A percentile compares a stretch with the other conserved stretches of the same genome.
phyloP scores from a whole-genome alignment of 2,113 vertebrate species.

The Phrynosoma platyrhinos region DNA sequence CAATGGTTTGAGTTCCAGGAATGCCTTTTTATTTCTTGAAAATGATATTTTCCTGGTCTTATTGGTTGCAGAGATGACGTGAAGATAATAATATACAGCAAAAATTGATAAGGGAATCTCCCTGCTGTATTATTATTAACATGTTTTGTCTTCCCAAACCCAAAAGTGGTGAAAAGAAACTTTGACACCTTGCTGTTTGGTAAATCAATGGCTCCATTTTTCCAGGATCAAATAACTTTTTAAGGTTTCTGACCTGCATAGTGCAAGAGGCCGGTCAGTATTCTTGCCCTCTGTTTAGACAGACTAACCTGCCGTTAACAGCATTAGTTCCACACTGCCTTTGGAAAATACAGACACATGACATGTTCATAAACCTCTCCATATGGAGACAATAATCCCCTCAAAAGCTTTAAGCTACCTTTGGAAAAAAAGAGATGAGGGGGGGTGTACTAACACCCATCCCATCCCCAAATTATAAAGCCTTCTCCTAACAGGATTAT shows the following conservation, averaged over 20 bases:
- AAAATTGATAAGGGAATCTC: background rate
- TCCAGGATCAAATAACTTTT: slow-evolving; percentile 42
- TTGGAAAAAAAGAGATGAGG: background rate
- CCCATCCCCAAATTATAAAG: background rate
- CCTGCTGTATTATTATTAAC: too few relatives aligned
- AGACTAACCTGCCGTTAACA: slow-evolving; percentile 46
- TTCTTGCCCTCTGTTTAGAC: slow-evolving; percentile 48
- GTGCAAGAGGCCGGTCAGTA: slow-evolving; percentile 40
- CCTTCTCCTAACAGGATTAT: slow-evolving; percentile 37
- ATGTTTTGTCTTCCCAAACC: background rate
- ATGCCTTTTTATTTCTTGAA: background rate
- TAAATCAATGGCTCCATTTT: slow-evolving; percentile 60
- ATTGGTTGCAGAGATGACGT: background rate
- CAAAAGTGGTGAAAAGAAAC: background rate
- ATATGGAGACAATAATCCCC: slow-evolving; percentile 49
- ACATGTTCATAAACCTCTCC: slow-evolving; percentile 40
- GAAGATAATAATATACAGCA: background rate
- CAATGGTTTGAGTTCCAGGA: background rate
- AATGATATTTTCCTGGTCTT: background rate
- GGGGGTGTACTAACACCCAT: background rate
- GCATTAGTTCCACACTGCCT: slow-evolving; percentile 54
- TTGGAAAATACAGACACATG: slow-evolving; percentile 54
- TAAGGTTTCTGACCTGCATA: slow-evolving; percentile 58
- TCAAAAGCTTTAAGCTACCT: slow-evolving; percentile 42
- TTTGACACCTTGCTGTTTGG: slow-evolving; percentile 35